A percentile compares a stretch with the other conserved stretches of the same genome.
These are phyloP conservation scores for Cladorhizidae sp. DNA, from an alignment of 37 sponge, comb jelly and placozoan species.

Conservation along the genomic window DNA sequence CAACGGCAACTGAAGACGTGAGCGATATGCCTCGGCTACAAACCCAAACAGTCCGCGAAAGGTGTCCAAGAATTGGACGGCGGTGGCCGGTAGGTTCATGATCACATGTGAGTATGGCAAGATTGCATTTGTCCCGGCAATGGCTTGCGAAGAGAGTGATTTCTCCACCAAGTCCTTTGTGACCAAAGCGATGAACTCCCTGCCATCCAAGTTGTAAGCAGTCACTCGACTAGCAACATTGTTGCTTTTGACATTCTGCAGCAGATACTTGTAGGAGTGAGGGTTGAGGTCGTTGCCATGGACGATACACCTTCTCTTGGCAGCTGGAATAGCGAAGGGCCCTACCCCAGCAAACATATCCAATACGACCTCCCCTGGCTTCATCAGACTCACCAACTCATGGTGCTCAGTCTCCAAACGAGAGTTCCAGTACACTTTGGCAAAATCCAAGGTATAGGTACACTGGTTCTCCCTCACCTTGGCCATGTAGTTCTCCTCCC, in stretches of 20 bases:
- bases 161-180: conserved; percentile 23
- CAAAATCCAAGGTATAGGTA: conserved; percentile 87
- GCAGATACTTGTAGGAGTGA: conserved; percentile 64
- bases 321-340: conserved; percentile 94
- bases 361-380: conserved; percentile 61
- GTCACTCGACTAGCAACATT: conserved; percentile 37
- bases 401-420: conserved; percentile 85
- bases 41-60: conserved; percentile 39
- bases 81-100: conserved; percentile 91
- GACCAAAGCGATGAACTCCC: conserved; percentile 77
- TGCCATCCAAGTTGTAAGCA: conserved; percentile 85
- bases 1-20: conserved; percentile 40
- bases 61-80: conserved; percentile 69
- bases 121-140: not conserved
- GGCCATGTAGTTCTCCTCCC: conserved; percentile 76
- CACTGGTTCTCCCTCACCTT: conserved; percentile 88
- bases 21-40: conserved; percentile 18
- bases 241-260: conserved; percentile 79
- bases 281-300: conserved; percentile 98
- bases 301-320: conserved; percentile 81
- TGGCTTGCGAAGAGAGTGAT: not conserved
- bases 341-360: conserved; percentile 99
- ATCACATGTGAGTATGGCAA: conserved; percentile 54
- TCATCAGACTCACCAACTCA: conserved; percentile 59
- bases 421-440: conserved; percentile 99